phyloP scores from a whole-genome alignment of 2,797 vertebrate species.

The Alauda arvensis region DNA sequence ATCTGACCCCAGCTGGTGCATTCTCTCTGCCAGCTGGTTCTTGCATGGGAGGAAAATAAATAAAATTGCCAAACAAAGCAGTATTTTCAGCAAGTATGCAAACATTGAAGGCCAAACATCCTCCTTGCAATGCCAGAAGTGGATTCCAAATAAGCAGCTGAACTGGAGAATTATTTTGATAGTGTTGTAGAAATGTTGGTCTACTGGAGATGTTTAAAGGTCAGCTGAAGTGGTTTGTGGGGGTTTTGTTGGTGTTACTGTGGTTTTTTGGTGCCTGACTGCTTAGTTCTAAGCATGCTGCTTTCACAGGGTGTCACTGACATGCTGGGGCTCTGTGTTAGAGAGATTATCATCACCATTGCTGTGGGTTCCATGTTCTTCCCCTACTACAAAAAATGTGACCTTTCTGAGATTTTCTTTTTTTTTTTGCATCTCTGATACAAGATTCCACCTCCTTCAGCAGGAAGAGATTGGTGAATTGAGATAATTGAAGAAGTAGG shows the following conservation, averaged over 20 bases:
- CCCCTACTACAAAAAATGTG: not conserved
- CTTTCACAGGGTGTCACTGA: not conserved
- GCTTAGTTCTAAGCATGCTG: not conserved
- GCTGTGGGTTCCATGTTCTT: not conserved
- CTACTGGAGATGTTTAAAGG: not conserved
- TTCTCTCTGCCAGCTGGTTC: not conserved
- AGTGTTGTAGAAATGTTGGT: not conserved
- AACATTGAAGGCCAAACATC: not conserved
- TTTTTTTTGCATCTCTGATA: not conserved
- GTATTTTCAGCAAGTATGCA: not conserved
- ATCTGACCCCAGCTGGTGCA: constrained; percentile 5
- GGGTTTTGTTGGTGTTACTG: not conserved
- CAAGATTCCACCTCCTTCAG: not conserved
- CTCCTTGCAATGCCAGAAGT: not conserved
- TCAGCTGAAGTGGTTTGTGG: not conserved
- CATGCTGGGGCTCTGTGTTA: not conserved
- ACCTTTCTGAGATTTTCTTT: not conserved
- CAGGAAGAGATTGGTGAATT: not conserved
- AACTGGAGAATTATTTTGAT: constrained; percentile 9
- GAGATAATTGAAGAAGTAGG: not conserved
- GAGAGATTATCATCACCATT: not conserved
- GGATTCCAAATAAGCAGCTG: constrained; percentile 9
- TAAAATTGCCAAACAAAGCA: not conserved
- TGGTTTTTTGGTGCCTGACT: not conserved
- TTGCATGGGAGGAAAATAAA: not conserved